Conservation (phyloP, 2,888 invertebrate species). For the Laspeyria flexula region DNA sequence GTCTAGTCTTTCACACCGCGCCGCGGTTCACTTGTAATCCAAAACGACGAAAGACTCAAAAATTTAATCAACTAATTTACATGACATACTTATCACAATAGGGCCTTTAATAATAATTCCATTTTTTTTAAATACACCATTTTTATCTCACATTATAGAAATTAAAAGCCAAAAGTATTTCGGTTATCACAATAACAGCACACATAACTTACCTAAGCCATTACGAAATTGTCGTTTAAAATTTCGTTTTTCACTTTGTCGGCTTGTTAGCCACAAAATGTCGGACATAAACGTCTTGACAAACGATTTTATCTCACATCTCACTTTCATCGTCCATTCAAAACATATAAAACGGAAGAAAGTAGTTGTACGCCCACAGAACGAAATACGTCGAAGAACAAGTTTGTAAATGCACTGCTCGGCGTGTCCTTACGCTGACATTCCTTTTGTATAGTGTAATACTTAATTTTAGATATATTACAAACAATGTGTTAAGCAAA, state of each 20-base stretch:
- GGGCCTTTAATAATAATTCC: too few species aligned
- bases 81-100: too few species aligned
- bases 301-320: slow-evolving; percentile 7
- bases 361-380: slow-evolving; percentile 11
- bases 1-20: too few species aligned
- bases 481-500: not conserved
- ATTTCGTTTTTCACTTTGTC: not conserved
- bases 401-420: slow-evolving; percentile 6
- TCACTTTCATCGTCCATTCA: slow-evolving; percentile 16
- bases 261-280: not conserved
- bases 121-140: too few species aligned
- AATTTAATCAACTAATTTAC: too few species aligned
- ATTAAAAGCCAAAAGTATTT: too few species aligned
- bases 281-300: not conserved
- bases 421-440: slow-evolving; percentile 22
- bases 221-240: not conserved
- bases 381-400: slow-evolving; percentile 5
- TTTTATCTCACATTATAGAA: too few species aligned
- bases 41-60: too few species aligned
- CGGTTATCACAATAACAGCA: too few species aligned
- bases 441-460: slow-evolving; percentile 34
- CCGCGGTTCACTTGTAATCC: too few species aligned
- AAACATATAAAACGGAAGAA: slow-evolving; percentile 10
- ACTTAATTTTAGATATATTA: slow-evolving; percentile 1
- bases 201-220: too few species aligned